A percentile compares a stretch with the other conserved stretches of the same genome.
phyloP scores from a whole-genome alignment of 2,888 invertebrate species.

The Octodonta nipae region DNA sequence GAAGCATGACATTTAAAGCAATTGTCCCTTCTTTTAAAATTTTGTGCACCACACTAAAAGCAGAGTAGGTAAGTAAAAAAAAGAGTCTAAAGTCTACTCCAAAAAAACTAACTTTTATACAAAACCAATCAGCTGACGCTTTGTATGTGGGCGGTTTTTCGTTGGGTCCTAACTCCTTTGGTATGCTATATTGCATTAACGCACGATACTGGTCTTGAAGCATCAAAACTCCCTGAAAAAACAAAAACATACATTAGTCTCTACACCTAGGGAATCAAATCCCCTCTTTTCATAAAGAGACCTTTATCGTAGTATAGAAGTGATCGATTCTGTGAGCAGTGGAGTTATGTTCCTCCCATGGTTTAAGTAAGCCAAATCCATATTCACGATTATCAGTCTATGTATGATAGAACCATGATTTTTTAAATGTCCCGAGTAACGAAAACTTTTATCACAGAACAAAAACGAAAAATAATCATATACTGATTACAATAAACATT shows the following conservation, averaged over 20 bases:
- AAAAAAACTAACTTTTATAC: constrained; percentile 42
- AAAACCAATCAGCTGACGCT: constrained; percentile 50
- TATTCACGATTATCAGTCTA: too few species aligned
- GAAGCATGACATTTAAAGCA: constrained; percentile 91
- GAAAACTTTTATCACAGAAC: too few species aligned
- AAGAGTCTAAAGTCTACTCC: constrained; percentile 3
- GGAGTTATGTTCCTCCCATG: too few species aligned
- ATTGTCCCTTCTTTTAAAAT: constrained; percentile 84
- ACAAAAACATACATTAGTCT: constrained; percentile 24
- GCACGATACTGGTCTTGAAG: constrained; percentile 60
- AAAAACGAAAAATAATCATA: too few species aligned
- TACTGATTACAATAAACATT: too few species aligned
- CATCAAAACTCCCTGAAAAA: constrained; percentile 57
- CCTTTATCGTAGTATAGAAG: constrained; percentile 31
- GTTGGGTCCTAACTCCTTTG: constrained; percentile 40
- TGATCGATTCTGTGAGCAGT: too few species aligned
- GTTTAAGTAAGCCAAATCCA: too few species aligned
- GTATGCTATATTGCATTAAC: constrained; percentile 63
- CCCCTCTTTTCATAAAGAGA: constrained; percentile 36
- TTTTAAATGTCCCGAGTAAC: too few species aligned
- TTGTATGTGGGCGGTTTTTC: constrained; percentile 42
- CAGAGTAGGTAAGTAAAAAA: not conserved
- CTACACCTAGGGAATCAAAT: constrained; percentile 16
- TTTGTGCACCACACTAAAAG: constrained; percentile 81
- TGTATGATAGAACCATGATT: too few species aligned